A percentile compares a stretch with the other conserved stretches of the same genome.
Conservation (phyloP, 2,888 invertebrate genomes). For the Lymantria monacha region DNA sequence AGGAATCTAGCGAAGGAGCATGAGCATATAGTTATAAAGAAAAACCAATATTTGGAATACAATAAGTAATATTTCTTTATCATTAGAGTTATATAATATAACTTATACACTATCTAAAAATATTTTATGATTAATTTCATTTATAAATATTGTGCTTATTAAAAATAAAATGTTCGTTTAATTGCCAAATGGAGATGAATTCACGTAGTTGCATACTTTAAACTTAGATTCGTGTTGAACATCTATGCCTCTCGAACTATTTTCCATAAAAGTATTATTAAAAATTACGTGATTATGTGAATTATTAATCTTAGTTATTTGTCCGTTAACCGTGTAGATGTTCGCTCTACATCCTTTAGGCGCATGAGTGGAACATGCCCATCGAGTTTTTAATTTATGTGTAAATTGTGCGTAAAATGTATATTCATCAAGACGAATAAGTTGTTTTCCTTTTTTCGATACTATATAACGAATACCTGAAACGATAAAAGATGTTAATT, state of each 20-base stretch:
- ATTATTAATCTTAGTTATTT: slow-evolving; percentile 12
- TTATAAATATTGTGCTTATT: background rate
- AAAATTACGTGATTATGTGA: slow-evolving; percentile 11
- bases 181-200: background rate
- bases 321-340: slow-evolving; percentile 23
- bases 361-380: slow-evolving; percentile 36
- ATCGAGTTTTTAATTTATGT: slow-evolving; percentile 17
- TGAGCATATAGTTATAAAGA: too few species aligned
- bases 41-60: too few species aligned
- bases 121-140: background rate
- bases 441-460: slow-evolving; percentile 10
- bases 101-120: too few species aligned
- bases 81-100: too few species aligned
- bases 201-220: background rate
- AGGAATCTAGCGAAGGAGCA: too few species aligned
- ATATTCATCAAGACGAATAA: slow-evolving; percentile 22
- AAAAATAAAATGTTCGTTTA: background rate
- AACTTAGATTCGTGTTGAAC: background rate
- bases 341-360: slow-evolving; percentile 28
- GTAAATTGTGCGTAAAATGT: slow-evolving; percentile 32
- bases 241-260: background rate
- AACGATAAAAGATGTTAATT: background rate
- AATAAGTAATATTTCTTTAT: too few species aligned
- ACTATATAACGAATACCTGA: slow-evolving; percentile 5
- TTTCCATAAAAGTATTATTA: background rate